Evolutionary conservation across 2,797 vertebrate species (phyloP), one percentile per base, ranked within the genome.

Genomic region (Oreortyx pictus): DNA sequence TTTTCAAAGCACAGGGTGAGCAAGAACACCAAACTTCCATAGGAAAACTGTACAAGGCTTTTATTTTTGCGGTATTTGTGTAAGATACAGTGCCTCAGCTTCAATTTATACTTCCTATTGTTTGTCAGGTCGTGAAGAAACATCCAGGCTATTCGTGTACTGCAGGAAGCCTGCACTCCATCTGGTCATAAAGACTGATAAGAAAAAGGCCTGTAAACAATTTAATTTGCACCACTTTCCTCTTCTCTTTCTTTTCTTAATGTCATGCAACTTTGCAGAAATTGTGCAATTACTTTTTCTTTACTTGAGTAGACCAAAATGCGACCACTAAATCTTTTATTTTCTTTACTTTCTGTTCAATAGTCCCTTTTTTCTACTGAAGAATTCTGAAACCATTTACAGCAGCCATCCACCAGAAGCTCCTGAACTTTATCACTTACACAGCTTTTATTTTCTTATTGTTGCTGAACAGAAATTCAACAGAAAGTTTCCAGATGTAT

Each of bases 401-500:
- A 67, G 62, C 25, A 78, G 41, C 43, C 75, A 62, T 14, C 37
- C 33, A 74, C 15, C 1, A 56, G 86, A 89, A 76, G 3, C 6
- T 89, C 17, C 33, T 31, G 16, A 87, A 29, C 13, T 77, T 44
- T 73, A 13, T 62, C 83, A 29, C 85, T 78, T 50, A 41, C 13
- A 37, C 46, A 59, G 25, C 17, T 79, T 89, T 14, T 81, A 14
- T 77, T 70, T 72, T 72, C 61, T 82, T 52, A 67, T 80, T 52
- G 24, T 22, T 81, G 35, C 35, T 47, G 62, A 41, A 54, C 27
- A 31, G 52, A 56, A 80, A 44, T 82, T 93, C 70, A 59, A 87
- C 49, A 77, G 60, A 86, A 79, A 74, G 23, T 16, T 71, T 94
- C 89, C 88, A 83, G 44, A 67, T 92, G 64, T 49, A 67, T 93